These are phyloP conservation scores for Pantelozetes paolii DNA, from an alignment of 2,888 invertebrate species.

Conservation along the genomic window DNA sequence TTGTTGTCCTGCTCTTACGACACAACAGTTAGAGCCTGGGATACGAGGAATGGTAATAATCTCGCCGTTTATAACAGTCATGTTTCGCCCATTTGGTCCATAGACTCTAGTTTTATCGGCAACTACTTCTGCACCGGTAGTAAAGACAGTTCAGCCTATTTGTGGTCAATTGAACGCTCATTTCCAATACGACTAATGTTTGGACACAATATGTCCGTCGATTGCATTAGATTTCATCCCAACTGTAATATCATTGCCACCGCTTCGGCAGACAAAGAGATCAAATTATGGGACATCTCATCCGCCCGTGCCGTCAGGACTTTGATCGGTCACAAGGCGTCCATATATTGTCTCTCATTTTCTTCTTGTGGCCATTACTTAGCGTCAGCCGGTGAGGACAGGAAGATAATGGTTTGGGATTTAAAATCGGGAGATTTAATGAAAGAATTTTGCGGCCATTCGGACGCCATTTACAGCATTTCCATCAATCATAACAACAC, in stretches of 20 bases:
- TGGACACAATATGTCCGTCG: slow-evolving; percentile 82
- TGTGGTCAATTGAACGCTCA: slow-evolving; percentile 76
- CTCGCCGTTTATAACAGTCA: slow-evolving; percentile 74
- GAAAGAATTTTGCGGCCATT: slow-evolving; percentile 64
- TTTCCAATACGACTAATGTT: slow-evolving; percentile 77
- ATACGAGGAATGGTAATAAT: slow-evolving; percentile 65
- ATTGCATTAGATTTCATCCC: slow-evolving; percentile 85
- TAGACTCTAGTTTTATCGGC: slow-evolving; percentile 60
- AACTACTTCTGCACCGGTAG: slow-evolving; percentile 73
- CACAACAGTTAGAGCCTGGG: slow-evolving; percentile 62
- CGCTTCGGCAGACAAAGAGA: slow-evolving; percentile 81
- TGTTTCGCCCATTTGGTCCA: slow-evolving; percentile 81
- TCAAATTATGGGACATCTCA: slow-evolving; percentile 79
- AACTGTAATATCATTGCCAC: slow-evolving; percentile 84
- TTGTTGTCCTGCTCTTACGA: slow-evolving; percentile 69
- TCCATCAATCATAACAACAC: slow-evolving; percentile 62
- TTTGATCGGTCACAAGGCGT: slow-evolving; percentile 70
- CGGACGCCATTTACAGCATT: slow-evolving; percentile 61
- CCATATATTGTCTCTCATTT: slow-evolving; percentile 71
- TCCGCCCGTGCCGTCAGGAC: slow-evolving; percentile 73
- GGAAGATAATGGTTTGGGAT: slow-evolving; percentile 69
- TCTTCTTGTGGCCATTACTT: slow-evolving; percentile 77
- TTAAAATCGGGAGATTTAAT: slow-evolving; percentile 62
- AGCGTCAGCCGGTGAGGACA: slow-evolving; percentile 74
- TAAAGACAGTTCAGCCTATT: slow-evolving; percentile 70